These are phyloP conservation scores for Oscheius myriophilus DNA, from an alignment of 2,888 invertebrate species.

Conservation along the genomic window DNA sequence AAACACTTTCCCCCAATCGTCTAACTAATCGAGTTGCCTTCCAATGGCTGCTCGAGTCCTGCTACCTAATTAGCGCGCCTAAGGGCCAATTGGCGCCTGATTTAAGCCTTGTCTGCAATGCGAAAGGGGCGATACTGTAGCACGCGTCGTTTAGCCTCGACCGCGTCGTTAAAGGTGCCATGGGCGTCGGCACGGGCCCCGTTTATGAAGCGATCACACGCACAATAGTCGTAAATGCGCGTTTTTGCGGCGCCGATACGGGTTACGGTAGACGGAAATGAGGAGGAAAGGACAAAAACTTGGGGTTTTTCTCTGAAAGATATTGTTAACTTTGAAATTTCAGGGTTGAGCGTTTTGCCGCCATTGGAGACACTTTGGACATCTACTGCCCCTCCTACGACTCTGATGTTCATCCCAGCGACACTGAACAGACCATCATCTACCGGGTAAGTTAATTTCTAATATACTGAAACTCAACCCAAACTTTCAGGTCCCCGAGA, in stretches of 20 bases:
- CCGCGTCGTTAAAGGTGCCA: neutral
- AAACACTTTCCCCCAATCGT: slow-evolving; percentile 26
- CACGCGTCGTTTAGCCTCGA: slow-evolving; percentile 13
- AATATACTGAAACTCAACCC: neutral
- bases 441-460: slow-evolving; percentile 41
- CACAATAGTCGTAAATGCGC: slow-evolving; percentile 25
- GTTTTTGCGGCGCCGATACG: slow-evolving; percentile 10
- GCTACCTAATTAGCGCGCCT: slow-evolving; percentile 11
- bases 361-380: slow-evolving; percentile 56
- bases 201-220: neutral
- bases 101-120: neutral
- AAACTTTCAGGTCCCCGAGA: slow-evolving; percentile 37
- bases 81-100: neutral
- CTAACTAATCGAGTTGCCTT: slow-evolving; percentile 20
- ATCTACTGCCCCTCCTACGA: slow-evolving; percentile 52
- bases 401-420: slow-evolving; percentile 32
- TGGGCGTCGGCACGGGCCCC: slow-evolving; percentile 8
- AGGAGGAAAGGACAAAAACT: slow-evolving; percentile 1
- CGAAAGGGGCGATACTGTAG: neutral
- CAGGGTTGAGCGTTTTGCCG: slow-evolving; percentile 54
- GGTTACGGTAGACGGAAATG: too few relatives aligned
- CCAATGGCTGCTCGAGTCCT: slow-evolving; percentile 15
- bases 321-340: slow-evolving; percentile 33
- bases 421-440: slow-evolving; percentile 53
- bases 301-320: neutral